phyloP scores from a whole-genome alignment of 2,113 vertebrate species.

The Podarcis cretensis region DNA sequence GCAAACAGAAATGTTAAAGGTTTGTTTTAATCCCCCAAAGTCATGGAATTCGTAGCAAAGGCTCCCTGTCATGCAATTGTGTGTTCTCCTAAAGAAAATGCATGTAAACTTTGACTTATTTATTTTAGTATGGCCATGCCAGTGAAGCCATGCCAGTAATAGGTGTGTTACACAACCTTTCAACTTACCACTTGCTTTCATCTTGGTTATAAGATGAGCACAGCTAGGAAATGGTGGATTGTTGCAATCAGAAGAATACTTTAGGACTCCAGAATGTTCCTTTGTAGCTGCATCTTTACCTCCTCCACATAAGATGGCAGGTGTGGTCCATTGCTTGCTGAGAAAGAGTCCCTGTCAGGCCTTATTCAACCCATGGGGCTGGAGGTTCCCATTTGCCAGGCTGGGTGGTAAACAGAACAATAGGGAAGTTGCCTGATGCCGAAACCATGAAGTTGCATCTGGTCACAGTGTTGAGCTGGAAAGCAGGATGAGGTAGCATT shows the following conservation, averaged over 20 bases:
- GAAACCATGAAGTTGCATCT: too few relatives aligned
- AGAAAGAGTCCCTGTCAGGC: too few relatives aligned
- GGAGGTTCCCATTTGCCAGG: too few relatives aligned
- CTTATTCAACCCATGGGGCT: too few relatives aligned
- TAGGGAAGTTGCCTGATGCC: too few relatives aligned
- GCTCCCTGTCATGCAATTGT: neutral
- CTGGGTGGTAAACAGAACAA: too few relatives aligned
- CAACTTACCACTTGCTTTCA: constrained; percentile 1
- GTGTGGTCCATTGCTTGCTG: too few relatives aligned
- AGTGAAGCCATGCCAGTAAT: neutral
- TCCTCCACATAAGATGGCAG: too few relatives aligned
- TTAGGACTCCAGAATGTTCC: too few relatives aligned
- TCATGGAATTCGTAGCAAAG: constrained; percentile 51
- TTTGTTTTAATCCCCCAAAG: constrained; percentile 48
- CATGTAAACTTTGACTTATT: neutral
- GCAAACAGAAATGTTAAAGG: constrained; percentile 60
- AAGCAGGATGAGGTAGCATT: too few relatives aligned
- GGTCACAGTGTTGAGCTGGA: too few relatives aligned
- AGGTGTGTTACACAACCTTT: neutral
- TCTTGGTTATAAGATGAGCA: neutral
- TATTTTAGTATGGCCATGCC: neutral
- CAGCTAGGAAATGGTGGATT: constrained; percentile 16
- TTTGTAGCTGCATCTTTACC: too few relatives aligned
- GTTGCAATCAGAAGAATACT: constrained; percentile 2
- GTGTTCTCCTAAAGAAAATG: neutral